Conservation (phyloP, 2,888 invertebrate species). For the Gibbula magus region DNA sequence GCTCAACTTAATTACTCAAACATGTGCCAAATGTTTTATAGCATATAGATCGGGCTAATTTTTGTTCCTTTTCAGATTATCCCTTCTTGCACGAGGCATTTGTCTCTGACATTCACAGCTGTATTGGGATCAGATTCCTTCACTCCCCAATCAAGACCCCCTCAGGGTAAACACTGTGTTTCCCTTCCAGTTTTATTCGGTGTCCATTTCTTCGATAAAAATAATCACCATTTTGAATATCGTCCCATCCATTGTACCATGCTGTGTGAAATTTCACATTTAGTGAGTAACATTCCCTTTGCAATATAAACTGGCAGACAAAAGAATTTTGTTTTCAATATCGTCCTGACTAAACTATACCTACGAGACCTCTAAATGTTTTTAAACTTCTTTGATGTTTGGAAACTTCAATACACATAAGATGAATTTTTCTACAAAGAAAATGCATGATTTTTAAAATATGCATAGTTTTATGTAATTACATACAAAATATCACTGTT, state of each 20-base stretch:
- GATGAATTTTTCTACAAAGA: no score
- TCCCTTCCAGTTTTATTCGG: background rate
- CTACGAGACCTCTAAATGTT: no score
- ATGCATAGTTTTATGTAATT: background rate
- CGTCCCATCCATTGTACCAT: background rate
- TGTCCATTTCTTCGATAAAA: constrained; percentile 3
- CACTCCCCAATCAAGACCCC: constrained; percentile 10
- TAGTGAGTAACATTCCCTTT: no score
- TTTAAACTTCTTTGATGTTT: no score
- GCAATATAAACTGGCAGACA: no score
- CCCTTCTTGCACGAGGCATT: background rate
- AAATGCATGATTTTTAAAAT: no score
- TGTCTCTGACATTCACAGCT: constrained; percentile 25
- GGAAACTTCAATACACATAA: no score
- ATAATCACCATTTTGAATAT: constrained; percentile 16
- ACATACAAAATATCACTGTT: background rate
- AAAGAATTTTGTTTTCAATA: no score
- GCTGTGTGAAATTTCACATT: no score
- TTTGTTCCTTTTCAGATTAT: constrained; percentile 11
- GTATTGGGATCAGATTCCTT: constrained; percentile 11
- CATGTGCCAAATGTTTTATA: constrained; percentile 40
- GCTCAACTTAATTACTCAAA: constrained; percentile 40
- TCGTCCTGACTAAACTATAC: no score
- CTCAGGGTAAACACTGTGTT: background rate
- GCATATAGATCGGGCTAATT: constrained; percentile 34